phyloP scores from a whole-genome alignment of 1,140 invertebrate genomes.

The Melipona quadrifasciata region DNA sequence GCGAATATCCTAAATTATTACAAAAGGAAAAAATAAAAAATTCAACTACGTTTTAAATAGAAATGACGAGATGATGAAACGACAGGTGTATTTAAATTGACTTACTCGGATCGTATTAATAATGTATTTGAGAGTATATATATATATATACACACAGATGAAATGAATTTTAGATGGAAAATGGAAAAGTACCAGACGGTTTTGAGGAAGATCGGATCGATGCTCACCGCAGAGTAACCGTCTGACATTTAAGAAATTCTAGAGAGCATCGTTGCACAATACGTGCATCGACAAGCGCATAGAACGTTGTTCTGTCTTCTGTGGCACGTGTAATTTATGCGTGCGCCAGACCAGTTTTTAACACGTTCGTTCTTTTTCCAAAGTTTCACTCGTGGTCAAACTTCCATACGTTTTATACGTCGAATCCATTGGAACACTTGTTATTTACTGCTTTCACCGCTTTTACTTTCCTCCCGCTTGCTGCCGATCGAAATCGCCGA shows the following conservation, averaged over 20 bases:
- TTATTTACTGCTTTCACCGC: constrained; percentile 29
- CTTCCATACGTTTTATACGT: background rate
- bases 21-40: background rate
- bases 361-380: background rate
- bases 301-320: constrained; percentile 1
- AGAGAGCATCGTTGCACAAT: constrained; percentile 54
- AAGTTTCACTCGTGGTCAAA: constrained; percentile 13
- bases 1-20: background rate
- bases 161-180: background rate
- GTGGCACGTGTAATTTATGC: constrained; percentile 51
- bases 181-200: background rate
- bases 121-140: background rate
- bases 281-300: constrained; percentile 29
- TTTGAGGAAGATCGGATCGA: constrained; percentile 17
- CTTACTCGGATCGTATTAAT: background rate
- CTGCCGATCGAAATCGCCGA: background rate
- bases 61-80: background rate
- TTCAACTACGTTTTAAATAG: background rate
- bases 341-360: constrained; percentile 19
- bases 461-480: background rate
- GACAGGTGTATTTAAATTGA: background rate
- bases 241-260: constrained; percentile 60
- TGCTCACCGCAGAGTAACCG: constrained; percentile 19
- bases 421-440: background rate
- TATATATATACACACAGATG: too few relatives aligned